Base-by-base conservation (phyloP, 2,888 invertebrate species). In the Steinernema scapterisci region DNA sequence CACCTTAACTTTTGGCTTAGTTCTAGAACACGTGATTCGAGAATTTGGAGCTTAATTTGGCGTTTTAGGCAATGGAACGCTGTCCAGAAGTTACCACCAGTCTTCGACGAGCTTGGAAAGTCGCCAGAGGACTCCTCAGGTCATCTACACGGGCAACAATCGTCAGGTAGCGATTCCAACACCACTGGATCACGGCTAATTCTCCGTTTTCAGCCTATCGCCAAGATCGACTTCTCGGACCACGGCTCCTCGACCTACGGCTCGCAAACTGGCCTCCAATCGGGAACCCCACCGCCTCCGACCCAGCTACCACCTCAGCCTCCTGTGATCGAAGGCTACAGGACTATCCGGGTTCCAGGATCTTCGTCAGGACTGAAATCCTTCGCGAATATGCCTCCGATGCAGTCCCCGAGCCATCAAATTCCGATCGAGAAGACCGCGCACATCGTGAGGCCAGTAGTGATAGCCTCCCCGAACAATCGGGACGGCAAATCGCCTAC, bases 91-190 rank as follows among this genome's bases (percentile, higher is more conserved):
- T 54, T 86, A 86, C 73, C 85, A 87, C 77, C 83, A 85, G 43
- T 85, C 86, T 1, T 82, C 84, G 11, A 79, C 80, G 23, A 86
- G 86, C 75, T 72, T 87, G 46, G 87, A 87, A 52, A 56, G 16
- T 70, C 78, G 82, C 27, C 86, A 83, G 72, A 54, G 85, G 52
- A 87, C 86, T 7, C 86, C 87, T 2, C 86, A 87, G 71, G 83
- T 88, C 45, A 80, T 87, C 27, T 88, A 87, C 74, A 84, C 88
- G 0, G 87, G 86, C 46, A 83, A 82, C 19, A 83, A 82, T 73
- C 75, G 85, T 56, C 86, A 85, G 78, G 85, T 82, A 73, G n/a
- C n/a, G n/a, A 44, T 44, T 44, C 45, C 45, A 44, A 16, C 45
- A 44, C n/a, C n/a, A 44, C 16, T 44, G 7, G 16, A 7, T 44